Base-by-base conservation (phyloP, 2,888 invertebrate genomes). In the Agelastica alni region DNA sequence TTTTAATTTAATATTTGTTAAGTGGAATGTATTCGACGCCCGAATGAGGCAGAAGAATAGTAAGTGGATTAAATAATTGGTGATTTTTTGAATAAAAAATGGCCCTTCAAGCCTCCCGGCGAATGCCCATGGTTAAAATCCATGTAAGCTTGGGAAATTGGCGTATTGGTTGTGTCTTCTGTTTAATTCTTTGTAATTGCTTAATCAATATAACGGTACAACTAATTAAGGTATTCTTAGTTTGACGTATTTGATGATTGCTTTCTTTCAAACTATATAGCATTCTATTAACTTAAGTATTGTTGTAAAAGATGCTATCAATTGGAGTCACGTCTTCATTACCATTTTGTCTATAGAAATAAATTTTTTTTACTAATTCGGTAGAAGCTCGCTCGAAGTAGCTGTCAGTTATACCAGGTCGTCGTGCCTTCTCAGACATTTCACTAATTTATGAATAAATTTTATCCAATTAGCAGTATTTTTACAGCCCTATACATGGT, bases 121-220 rank as follows among this genome's bases (percentile, higher is more conserved):
- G 37, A 6, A 17, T 20, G 37, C 6, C 37, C 20, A 12, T 39
- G 37, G 32, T 34, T 45, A 39, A 28, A 22, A 37, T 49, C 32
- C 16, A 20, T 42, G n/a, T 31, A 45, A 45, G 51, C 54, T 49
- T 51, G 55, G 22, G 31, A 34, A 46, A 51, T 46, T 42, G 30
- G 46, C 51, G 41, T 36, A 46, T 36, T 45, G 16, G 49, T 39
- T 31, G 44, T 36, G 34, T 20, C 34, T 13, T 30, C 17, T 48
- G 30, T 45, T 42, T 31, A 49, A 47, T 44, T 49, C 39, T 45
- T 34, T 46, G 43, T 36, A 51, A 51, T 48, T 39, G 39, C 48
- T 48, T 30, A 48, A 48, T 48, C 28, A 39, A 48, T 10, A 18
- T 48, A 48, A 48, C 48, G 48, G 48, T 48, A 41, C 6, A 14